Base-by-base conservation (phyloP, 2,888 invertebrate genomes). In the Timema cristinae region DNA sequence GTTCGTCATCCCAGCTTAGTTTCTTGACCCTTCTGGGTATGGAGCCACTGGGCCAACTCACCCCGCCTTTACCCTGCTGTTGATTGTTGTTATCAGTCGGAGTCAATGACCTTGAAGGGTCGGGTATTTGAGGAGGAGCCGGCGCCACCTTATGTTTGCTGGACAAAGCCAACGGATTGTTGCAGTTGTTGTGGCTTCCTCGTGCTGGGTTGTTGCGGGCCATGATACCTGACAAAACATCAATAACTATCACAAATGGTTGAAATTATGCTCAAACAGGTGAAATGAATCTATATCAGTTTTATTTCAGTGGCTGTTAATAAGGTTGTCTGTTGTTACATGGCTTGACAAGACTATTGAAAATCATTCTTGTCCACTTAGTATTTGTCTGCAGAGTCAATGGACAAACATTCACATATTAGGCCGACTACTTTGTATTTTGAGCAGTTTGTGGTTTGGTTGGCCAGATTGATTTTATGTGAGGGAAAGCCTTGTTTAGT, bases 1-100 rank as follows among this genome's bases (percentile, higher is more conserved):
- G 75, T 70, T 84, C 89, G 80, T 91, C 91, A 78, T 89, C 90
- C 91, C 91, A 93, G 81, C 91, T 91, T 69, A 93, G 85, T 79
- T 92, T 91, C 83, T 93, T 93, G 74, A 91, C 90, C 68, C 91
- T 83, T 69, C 89, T 87, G 7, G 91, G 89, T 51, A 90, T 88
- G 73, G 90, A 89, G 71, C 87, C 85, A 73, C 86, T 83, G 0
- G 91, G 90, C 90, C 91, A 92, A 78, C 79, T 74, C 75, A 81
- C 79, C 78, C 83, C 59, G 59, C 67, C 61, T 50, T 50, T 52
- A 47, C 63, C 69, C 78, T 78, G 71, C 48, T 81, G 79, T 71
- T 67, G 77, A 76, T 74, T 78, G 78, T 69, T 80, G 79, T 75
- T 81, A 78, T 11, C 81, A 79, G 76, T 80, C 80, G 73, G 79